Conservation (phyloP, 1,140 invertebrate genomes). For the Notospermus geniculatus region DNA sequence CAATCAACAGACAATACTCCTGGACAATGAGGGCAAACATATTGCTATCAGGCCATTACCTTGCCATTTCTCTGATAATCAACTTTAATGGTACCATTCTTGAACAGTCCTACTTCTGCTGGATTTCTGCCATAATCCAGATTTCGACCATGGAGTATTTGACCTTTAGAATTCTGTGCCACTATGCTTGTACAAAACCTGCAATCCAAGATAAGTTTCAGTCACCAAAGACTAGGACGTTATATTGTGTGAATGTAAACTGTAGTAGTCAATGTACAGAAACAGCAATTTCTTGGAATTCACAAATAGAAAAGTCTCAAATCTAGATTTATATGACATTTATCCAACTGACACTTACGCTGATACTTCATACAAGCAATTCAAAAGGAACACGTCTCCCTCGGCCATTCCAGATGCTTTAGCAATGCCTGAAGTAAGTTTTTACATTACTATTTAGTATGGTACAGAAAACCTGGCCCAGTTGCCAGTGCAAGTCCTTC, state of each 20-base stretch:
- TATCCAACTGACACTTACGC: too few species aligned
- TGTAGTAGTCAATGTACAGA: too few species aligned
- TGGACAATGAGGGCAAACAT: too few species aligned
- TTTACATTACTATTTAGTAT: too few species aligned
- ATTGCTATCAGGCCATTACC: too few species aligned
- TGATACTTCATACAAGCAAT: conserved; percentile 40
- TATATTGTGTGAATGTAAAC: too few species aligned
- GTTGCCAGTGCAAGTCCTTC: too few species aligned
- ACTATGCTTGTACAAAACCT: conserved; percentile 51
- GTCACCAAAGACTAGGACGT: not conserved
- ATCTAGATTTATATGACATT: too few species aligned
- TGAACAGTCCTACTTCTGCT: conserved; percentile 32
- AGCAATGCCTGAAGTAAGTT: conserved; percentile 38
- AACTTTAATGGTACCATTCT: conserved; percentile 40
- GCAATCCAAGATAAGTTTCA: conserved; percentile 7
- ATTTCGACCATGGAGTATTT: conserved; percentile 49
- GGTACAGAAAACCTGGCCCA: too few species aligned
- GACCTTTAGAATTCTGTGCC: conserved; percentile 35
- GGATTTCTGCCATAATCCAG: conserved; percentile 35
- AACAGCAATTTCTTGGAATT: too few species aligned
- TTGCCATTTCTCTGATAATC: conserved; percentile 33
- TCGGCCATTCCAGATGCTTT: conserved; percentile 24
- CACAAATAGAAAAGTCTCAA: too few species aligned
- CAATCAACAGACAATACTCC: not conserved
- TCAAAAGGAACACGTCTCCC: conserved; percentile 34